Percentiles rank a stretch among this genome's conserved stretches.
These are phyloP conservation scores for Odiellus spinosus DNA, from an alignment of 2,888 invertebrate species.

Conservation along the genomic window DNA sequence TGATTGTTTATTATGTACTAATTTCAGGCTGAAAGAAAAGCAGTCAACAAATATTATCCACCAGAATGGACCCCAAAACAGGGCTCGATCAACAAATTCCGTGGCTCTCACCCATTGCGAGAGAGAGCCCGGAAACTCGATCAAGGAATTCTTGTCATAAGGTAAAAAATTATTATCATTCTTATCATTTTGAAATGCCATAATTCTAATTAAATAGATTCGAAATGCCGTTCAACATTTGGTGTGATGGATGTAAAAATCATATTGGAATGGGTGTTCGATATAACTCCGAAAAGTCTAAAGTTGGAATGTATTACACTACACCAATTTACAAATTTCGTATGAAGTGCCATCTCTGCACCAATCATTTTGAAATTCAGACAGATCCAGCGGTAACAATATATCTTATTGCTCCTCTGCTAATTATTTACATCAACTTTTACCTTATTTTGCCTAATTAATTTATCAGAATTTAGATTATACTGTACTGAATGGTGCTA, in stretches of 20 bases:
- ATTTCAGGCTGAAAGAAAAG: constrained; percentile 86
- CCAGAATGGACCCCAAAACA: constrained; percentile 94
- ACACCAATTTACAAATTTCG: constrained; percentile 95
- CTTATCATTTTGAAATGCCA: neutral
- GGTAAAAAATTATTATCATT: constrained; percentile 32
- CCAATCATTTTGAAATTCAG: constrained; percentile 93
- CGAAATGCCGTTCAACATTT: constrained; percentile 99
- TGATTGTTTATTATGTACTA: too few relatives aligned
- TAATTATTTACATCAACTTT: neutral
- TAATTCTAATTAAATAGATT: constrained; percentile 39
- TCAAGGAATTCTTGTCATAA: constrained; percentile 82
- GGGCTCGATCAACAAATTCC: constrained; percentile 85
- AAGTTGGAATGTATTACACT: constrained; percentile 88
- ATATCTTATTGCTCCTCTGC: neutral
- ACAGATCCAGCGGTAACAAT: constrained; percentile 82
- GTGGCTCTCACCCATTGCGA: constrained; percentile 79
- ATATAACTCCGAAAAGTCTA: constrained; percentile 53
- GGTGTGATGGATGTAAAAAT: constrained; percentile 96
- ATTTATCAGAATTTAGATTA: constrained; percentile 79
- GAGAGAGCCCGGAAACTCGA: constrained; percentile 91
- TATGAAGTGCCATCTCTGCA: constrained; percentile 97
- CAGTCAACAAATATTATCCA: constrained; percentile 93
- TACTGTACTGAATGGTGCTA: constrained; percentile 81
- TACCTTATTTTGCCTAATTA: constrained; percentile 2
- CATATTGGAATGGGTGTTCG: constrained; percentile 94